Evolutionary conservation across 2,113 vertebrate genomes (phyloP).

Genomic region (Eptesicus fuscus): DNA sequence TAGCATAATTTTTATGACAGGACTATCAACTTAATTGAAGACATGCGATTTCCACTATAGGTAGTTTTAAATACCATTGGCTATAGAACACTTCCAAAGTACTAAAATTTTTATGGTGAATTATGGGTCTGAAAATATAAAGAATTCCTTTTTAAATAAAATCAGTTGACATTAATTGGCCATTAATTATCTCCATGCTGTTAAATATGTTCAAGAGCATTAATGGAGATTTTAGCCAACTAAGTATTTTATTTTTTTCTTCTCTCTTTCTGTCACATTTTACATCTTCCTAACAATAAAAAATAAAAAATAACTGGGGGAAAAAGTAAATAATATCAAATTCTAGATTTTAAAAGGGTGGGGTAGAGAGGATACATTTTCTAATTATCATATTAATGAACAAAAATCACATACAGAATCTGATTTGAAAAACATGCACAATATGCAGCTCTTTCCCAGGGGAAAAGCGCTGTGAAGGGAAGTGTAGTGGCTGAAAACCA

Average conservation of each 20-base stretch:
- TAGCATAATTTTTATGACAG: background rate
- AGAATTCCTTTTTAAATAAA: constrained; percentile 43
- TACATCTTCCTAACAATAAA: background rate
- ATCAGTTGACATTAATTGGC: background rate
- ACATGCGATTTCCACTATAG: background rate
- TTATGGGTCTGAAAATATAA: background rate
- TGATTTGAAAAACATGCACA: background rate
- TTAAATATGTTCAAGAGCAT: background rate
- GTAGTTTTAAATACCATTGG: background rate
- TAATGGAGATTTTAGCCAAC: background rate
- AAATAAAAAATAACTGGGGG: background rate
- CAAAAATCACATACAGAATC: background rate
- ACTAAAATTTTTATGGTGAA: background rate
- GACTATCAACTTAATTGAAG: background rate
- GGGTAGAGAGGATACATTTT: background rate
- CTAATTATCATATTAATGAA: constrained; percentile 12
- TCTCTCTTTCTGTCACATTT: constrained; percentile 19
- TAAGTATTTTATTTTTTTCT: background rate
- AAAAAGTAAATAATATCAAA: background rate
- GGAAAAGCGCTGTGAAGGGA: background rate
- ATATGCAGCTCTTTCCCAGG: background rate
- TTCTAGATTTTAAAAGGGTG: background rate
- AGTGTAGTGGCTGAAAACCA: background rate
- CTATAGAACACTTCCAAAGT: background rate
- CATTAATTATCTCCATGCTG: background rate